phyloP scores from a whole-genome alignment of 2,797 vertebrate species.

The Toxotes lorentzi region DNA sequence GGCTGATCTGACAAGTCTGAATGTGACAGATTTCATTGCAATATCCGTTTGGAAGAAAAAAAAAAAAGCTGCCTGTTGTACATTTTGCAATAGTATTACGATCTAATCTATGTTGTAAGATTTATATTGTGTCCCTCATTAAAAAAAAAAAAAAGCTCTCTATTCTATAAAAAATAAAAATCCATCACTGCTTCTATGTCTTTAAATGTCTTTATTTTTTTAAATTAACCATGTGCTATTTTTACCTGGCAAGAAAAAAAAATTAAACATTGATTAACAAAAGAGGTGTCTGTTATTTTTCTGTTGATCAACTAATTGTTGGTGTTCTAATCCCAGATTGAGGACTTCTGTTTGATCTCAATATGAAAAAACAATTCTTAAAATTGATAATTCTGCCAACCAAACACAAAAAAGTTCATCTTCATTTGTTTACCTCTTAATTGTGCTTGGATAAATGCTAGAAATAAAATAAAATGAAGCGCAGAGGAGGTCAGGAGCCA shows the following conservation, averaged over 20 bases:
- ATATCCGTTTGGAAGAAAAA: slow-evolving; percentile 21
- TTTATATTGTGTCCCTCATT: not conserved
- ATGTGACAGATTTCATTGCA: slow-evolving; percentile 54
- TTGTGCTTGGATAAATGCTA: not conserved
- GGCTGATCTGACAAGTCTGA: slow-evolving; percentile 49
- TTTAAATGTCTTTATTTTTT: too few species aligned
- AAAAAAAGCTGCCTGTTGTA: slow-evolving; percentile 39
- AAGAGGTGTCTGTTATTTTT: not conserved
- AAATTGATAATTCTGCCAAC: too few species aligned
- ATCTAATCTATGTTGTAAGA: slow-evolving; percentile 32
- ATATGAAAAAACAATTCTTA: not conserved
- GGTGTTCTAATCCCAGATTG: not conserved
- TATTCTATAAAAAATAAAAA: not conserved
- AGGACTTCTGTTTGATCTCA: not conserved
- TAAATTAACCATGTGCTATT: too few species aligned
- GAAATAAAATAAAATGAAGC: slow-evolving; percentile 26
- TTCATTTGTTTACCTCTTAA: slow-evolving; percentile 5
- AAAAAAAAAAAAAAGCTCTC: not conserved
- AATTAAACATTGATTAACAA: not conserved
- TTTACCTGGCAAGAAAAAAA: not conserved
- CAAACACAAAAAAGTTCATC: not conserved
- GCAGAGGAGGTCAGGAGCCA: slow-evolving; percentile 64
- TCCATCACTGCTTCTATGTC: not conserved
- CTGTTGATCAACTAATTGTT: not conserved
- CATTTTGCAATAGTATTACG: slow-evolving; percentile 33